Base-by-base conservation (phyloP, 2,797 vertebrate species). In the Galaxias olidus region DNA sequence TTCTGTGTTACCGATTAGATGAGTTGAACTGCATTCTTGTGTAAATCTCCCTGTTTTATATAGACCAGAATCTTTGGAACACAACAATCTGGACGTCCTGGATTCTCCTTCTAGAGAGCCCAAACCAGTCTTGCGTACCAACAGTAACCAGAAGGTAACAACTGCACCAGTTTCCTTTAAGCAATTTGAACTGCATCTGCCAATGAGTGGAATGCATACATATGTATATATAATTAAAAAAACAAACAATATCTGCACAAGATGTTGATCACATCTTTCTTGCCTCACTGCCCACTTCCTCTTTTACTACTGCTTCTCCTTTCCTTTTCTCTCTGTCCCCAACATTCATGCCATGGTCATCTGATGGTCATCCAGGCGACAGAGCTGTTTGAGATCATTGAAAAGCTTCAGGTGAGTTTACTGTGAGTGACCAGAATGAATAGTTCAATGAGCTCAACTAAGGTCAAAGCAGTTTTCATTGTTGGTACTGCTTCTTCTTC, bases 351-450 rank as follows among this genome's bases (percentile, higher is more conserved):
- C 18, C n/a, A 12, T 11, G 13, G 3, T 45, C 50, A n/a, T 43
- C 17, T 54, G 59, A 61, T 77, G 10, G 13, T 44, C 51, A 47
- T 65, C 30, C 85, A 93, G 92, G 89, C 90, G 58, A 86, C 91
- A 0, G 93, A 94, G 80, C 82, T 94, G 77, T 93, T 93, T 87
- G 93, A 92, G 82, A 93, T 94, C 66, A 94, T 94, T 71, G 92
- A 90, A 74, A 94, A 93, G 81, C 87, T 94, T 73, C 93, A 94
- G 90, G 93, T 94, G 88, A 86, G 40, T 79, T 72, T 65, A 65
- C 58, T 42, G 50, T 13, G 30, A 30, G 30, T 30, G 30, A 6
- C 30, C 30, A 6, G 30, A 30, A 30, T 6, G 30, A 30, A 30
- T 6, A 30, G 6, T 2, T 30, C 30, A 30, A 30, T 30, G 30